phyloP scores from a whole-genome alignment of 2,113 vertebrate genomes.

The Athene noctua region DNA sequence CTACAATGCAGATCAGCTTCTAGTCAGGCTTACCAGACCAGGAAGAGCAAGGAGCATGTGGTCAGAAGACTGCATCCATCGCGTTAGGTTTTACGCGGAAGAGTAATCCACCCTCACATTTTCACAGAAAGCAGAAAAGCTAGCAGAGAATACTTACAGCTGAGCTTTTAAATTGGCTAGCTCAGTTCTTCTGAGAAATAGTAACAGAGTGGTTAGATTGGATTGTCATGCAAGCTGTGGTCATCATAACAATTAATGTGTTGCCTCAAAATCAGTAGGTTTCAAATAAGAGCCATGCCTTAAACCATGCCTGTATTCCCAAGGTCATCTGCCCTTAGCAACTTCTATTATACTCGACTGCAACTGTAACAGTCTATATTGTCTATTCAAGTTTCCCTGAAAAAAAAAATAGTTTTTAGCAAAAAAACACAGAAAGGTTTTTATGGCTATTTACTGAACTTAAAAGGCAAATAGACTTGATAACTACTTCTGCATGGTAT shows the following conservation, averaged over 20 bases:
- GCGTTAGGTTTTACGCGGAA: neutral
- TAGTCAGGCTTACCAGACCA: neutral
- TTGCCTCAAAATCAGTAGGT: neutral
- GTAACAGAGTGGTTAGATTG: neutral
- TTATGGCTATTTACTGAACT: neutral
- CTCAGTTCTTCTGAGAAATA: neutral
- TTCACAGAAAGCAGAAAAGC: constrained; percentile 16
- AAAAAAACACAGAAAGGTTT: neutral
- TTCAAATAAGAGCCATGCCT: neutral
- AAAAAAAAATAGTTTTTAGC: neutral
- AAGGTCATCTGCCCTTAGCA: neutral
- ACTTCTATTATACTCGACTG: neutral
- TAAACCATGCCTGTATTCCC: neutral
- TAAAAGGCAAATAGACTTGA: neutral
- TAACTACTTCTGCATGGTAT: neutral
- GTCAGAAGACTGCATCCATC: neutral
- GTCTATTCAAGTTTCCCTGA: neutral
- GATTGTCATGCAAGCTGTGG: neutral
- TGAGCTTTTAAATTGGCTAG: neutral
- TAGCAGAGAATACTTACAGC: neutral
- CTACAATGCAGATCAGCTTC: constrained; percentile 7
- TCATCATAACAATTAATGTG: neutral
- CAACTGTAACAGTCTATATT: neutral
- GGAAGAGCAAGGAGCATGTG: neutral
- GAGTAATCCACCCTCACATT: neutral